A percentile compares a stretch with the other conserved stretches of the same genome.
phyloP scores from a whole-genome alignment of 2,797 vertebrate species.

The Glossophaga mutica region DNA sequence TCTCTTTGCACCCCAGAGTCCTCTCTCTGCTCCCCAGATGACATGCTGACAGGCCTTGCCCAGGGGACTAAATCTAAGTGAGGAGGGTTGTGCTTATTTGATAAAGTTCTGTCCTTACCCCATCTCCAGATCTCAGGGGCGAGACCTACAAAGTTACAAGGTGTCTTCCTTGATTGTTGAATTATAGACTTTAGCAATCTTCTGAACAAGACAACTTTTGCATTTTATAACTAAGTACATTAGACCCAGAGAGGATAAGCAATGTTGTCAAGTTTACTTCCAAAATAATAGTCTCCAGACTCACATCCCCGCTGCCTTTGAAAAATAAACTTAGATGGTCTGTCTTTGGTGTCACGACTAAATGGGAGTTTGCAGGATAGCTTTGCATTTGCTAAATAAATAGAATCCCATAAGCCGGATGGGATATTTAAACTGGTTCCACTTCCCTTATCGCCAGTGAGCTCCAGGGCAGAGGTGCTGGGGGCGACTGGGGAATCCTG shows the following conservation, averaged over 20 bases:
- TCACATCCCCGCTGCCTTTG: not conserved
- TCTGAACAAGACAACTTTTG: not conserved
- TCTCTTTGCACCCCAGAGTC: not conserved
- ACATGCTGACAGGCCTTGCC: not conserved
- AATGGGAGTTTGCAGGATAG: not conserved
- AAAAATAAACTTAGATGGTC: not conserved
- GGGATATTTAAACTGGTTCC: not conserved
- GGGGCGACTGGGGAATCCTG: not conserved
- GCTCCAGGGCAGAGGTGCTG: not conserved
- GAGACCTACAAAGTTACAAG: not conserved
- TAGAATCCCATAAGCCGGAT: not conserved
- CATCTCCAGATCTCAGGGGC: not conserved
- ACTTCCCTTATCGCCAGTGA: not conserved
- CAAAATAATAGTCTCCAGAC: not conserved
- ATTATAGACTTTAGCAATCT: not conserved
- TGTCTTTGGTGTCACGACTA: not conserved
- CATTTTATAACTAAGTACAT: not conserved
- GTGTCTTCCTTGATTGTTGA: not conserved
- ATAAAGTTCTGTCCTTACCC: not conserved
- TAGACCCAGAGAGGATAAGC: not conserved
- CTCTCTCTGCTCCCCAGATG: not conserved
- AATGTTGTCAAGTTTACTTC: not conserved
- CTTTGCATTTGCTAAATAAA: slow-evolving; percentile 24
- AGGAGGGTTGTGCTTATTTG: not conserved
- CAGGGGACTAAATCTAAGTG: not conserved